These are phyloP conservation scores for Axinella damicornis DNA, from an alignment of 37 sponge, comb jelly and placozoan genomes.

Conservation along the genomic window DNA sequence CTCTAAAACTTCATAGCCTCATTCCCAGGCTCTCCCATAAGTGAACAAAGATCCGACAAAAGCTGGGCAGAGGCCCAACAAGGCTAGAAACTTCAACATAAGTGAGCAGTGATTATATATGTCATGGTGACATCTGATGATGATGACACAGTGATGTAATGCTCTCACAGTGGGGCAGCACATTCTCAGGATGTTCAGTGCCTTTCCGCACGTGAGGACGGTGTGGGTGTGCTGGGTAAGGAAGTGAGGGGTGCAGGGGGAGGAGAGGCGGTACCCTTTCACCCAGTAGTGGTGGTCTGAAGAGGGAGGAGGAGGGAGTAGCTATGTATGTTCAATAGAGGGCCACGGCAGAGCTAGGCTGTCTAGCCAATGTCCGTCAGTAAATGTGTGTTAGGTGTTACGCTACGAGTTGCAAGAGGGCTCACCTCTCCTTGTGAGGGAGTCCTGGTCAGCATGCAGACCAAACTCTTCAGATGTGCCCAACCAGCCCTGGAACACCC, in stretches of 20 bases:
- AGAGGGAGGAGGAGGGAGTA: background rate
- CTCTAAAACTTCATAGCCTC: no score
- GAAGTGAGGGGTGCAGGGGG: slow-evolving; percentile 39
- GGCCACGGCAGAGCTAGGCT: no score
- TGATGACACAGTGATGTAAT: no score
- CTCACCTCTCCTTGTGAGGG: slow-evolving; percentile 46
- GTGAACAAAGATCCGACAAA: no score
- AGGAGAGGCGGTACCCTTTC: slow-evolving; percentile 42
- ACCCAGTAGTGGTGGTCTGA: slow-evolving; percentile 75
- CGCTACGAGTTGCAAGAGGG: background rate
- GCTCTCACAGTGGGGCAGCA: slow-evolving; percentile 58
- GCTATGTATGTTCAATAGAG: no score
- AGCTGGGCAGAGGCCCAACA: no score
- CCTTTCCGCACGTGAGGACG: slow-evolving; percentile 73
- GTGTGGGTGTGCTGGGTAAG: slow-evolving; percentile 8
- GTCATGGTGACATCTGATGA: no score
- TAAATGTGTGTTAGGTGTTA: background rate
- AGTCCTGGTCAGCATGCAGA: slow-evolving; percentile 20
- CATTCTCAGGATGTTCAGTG: slow-evolving; percentile 67
- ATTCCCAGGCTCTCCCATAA: no score
- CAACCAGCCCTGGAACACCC: slow-evolving; percentile 66
- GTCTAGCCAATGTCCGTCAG: background rate
- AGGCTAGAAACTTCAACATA: no score
- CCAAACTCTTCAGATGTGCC: slow-evolving; percentile 62
- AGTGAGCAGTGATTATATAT: no score